These are phyloP conservation scores for Panthera tigris DNA, from an alignment of 2,113 vertebrate species.

Conservation along the genomic window DNA sequence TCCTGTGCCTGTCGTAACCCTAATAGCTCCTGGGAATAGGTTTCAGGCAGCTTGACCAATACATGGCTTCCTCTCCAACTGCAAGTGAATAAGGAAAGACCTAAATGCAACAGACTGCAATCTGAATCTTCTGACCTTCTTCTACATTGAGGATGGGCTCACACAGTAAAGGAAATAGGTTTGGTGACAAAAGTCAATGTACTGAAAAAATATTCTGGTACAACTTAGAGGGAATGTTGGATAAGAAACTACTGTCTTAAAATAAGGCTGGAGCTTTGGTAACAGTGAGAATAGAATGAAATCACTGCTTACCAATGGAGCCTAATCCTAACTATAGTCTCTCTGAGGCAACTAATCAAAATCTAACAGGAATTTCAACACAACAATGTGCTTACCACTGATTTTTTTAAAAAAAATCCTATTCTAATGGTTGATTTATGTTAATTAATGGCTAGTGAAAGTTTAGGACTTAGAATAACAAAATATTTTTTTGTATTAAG, in stretches of 20 bases:
- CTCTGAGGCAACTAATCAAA: not conserved
- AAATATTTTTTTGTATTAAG: not conserved
- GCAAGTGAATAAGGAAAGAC: not conserved
- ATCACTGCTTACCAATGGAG: not conserved
- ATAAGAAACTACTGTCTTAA: not conserved
- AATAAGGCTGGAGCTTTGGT: not conserved
- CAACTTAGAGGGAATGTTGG: not conserved
- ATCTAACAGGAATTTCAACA: slow-evolving; percentile 20
- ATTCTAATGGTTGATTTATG: not conserved
- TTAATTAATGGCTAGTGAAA: not conserved
- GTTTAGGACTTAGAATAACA: not conserved
- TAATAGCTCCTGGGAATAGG: not conserved
- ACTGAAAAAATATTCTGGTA: not conserved
- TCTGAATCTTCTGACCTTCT: not conserved
- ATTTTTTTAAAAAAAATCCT: not conserved
- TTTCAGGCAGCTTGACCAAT: not conserved
- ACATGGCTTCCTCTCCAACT: not conserved
- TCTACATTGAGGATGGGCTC: not conserved
- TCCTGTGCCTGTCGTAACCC: not conserved
- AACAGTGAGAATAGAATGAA: not conserved
- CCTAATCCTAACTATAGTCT: not conserved
- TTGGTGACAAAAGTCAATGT: not conserved
- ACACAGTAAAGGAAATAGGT: not conserved
- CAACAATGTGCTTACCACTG: not conserved
- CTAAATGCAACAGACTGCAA: not conserved